Percentiles rank a stretch among this genome's conserved stretches.
Conservation (phyloP, 2,113 vertebrate genomes). For the Microtus oregoni region DNA sequence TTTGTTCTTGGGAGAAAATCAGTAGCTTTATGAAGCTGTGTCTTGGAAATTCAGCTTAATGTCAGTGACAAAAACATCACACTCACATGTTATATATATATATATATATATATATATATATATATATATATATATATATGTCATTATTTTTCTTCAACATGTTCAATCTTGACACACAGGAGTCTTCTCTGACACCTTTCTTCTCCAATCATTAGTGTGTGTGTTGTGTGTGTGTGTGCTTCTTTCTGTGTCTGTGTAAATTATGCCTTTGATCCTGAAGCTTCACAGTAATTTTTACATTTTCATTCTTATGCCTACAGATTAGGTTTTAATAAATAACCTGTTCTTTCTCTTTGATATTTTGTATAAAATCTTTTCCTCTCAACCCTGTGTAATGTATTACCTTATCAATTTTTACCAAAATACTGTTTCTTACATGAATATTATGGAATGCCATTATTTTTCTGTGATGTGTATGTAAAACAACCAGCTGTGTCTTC, state of each 20-base stretch:
- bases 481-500: not conserved
- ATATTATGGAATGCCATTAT: not conserved
- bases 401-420: not conserved
- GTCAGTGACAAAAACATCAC: slow-evolving; percentile 56
- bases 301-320: not conserved
- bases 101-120: slow-evolving; percentile 47
- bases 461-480: not conserved
- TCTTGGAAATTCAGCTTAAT: slow-evolving; percentile 58
- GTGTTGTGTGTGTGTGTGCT: not conserved
- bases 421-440: not conserved
- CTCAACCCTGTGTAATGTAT: not conserved
- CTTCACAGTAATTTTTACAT: not conserved
- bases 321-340: not conserved
- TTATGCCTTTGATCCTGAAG: not conserved
- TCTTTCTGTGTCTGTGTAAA: not conserved
- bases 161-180: not conserved
- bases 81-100: slow-evolving; percentile 27
- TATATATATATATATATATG: slow-evolving; percentile 47
- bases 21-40: slow-evolving; percentile 19
- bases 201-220: not conserved
- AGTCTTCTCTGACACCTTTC: slow-evolving; percentile 7
- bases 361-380: not conserved
- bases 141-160: slow-evolving; percentile 61
- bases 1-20: not conserved
- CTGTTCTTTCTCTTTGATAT: not conserved